phyloP scores from a whole-genome alignment of 2,113 vertebrate genomes.

The Rhea americana region DNA sequence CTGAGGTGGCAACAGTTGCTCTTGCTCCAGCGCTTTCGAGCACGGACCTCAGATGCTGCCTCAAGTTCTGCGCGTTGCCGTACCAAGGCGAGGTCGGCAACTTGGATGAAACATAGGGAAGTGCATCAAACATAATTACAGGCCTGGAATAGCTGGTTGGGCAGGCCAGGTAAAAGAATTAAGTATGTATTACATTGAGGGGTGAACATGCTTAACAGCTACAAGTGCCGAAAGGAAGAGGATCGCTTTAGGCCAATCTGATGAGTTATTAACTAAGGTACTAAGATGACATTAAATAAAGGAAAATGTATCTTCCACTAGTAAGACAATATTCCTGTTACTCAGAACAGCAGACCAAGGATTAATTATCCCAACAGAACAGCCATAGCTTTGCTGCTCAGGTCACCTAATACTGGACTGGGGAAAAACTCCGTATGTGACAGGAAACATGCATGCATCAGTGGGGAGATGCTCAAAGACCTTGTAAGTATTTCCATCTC shows the following conservation, averaged over 20 bases:
- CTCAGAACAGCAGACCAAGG: not conserved
- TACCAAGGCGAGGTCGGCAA: not conserved
- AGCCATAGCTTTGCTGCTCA: constrained; percentile 3
- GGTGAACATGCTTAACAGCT: not conserved
- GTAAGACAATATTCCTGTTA: constrained; percentile 8
- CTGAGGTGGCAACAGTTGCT: not conserved
- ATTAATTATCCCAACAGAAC: not conserved
- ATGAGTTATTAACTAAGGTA: constrained; percentile 1
- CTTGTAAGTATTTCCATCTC: not conserved
- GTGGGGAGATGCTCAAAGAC: not conserved
- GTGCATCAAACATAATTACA: not conserved
- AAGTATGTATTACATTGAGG: not conserved
- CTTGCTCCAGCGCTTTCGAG: not conserved
- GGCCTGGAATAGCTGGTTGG: constrained; percentile 6
- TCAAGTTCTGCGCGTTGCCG: not conserved
- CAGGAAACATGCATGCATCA: not conserved
- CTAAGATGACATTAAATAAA: constrained; percentile 8
- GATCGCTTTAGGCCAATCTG: not conserved
- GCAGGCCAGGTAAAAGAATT: not conserved
- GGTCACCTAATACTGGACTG: not conserved
- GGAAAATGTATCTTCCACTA: not conserved
- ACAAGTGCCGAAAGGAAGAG: constrained; percentile 25
- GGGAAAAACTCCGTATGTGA: not conserved
- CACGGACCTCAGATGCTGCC: not conserved
- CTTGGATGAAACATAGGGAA: constrained; percentile 20